These are phyloP conservation scores for Lucinisca nassula DNA, from an alignment of 2,888 invertebrate species.

Conservation along the genomic window DNA sequence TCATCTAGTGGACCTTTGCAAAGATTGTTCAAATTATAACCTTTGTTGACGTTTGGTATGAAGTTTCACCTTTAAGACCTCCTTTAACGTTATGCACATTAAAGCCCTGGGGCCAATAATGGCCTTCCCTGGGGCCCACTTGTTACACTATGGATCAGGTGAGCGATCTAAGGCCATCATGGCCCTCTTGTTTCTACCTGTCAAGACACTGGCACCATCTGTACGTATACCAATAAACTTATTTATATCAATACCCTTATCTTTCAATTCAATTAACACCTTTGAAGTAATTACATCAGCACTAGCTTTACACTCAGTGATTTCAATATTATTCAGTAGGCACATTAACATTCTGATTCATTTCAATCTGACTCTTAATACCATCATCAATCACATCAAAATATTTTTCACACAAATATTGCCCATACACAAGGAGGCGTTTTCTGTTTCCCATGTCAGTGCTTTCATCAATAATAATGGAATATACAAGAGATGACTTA, in stretches of 20 bases:
- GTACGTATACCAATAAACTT: conserved; percentile 55
- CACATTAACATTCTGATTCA: background rate
- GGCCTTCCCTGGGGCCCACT: too few species aligned
- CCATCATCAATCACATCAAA: background rate
- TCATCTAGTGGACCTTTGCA: too few species aligned
- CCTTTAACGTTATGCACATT: too few species aligned
- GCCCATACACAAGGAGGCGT: conserved; percentile 33
- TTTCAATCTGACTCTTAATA: background rate
- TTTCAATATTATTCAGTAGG: conserved; percentile 38
- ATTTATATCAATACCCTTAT: conserved; percentile 44
- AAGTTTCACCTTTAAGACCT: too few species aligned
- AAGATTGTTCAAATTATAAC: too few species aligned
- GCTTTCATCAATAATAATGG: conserved; percentile 44
- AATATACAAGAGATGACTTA: conserved; percentile 13
- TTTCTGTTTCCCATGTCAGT: conserved; percentile 57
- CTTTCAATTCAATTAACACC: conserved; percentile 26
- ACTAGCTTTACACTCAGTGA: conserved; percentile 36
- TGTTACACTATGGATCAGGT: too few species aligned
- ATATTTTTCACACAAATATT: conserved; percentile 20
- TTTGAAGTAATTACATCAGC: conserved; percentile 35
- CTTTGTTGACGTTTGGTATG: too few species aligned
- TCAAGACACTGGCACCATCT: conserved; percentile 62
- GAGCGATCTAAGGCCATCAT: conserved; percentile 50
- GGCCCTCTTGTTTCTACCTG: conserved; percentile 40
- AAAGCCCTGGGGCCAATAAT: too few species aligned